Conservation (phyloP, 2,888 invertebrate genomes). For the Nomada lathburiana region DNA sequence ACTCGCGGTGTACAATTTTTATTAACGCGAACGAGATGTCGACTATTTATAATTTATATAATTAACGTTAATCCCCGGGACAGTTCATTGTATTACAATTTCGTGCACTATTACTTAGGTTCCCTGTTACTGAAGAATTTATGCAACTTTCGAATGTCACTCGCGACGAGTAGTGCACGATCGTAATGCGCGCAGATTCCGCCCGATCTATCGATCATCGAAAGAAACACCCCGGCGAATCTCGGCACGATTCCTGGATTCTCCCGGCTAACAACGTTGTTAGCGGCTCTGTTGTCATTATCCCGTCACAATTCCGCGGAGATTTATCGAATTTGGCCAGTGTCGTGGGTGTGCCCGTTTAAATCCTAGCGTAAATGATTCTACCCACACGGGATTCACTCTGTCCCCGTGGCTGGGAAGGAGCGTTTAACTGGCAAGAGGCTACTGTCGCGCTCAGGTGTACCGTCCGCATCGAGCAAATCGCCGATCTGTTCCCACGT, state of each 20-base stretch:
- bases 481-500: slow-evolving; percentile 74
- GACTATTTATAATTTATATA: background rate
- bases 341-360: slow-evolving; percentile 65
- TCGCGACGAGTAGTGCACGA: background rate
- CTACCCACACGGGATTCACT: slow-evolving; percentile 65
- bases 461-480: slow-evolving; percentile 63
- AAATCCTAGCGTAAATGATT: slow-evolving; percentile 74
- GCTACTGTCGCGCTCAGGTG: slow-evolving; percentile 49
- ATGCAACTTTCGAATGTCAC: too few relatives aligned
- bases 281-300: slow-evolving; percentile 67
- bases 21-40: too few relatives aligned
- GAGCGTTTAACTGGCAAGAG: slow-evolving; percentile 6
- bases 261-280: slow-evolving; percentile 55
- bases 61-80: background rate
- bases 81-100: background rate
- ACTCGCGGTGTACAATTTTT: too few relatives aligned
- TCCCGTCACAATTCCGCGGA: slow-evolving; percentile 58
- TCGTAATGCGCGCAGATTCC: slow-evolving; percentile 7
- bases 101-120: too few relatives aligned
- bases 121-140: too few relatives aligned
- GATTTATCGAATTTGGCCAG: slow-evolving; percentile 63
- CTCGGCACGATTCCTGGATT: background rate
- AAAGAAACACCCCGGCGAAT: slow-evolving; percentile 16
- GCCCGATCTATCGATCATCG: slow-evolving; percentile 52
- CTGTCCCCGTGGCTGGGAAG: slow-evolving; percentile 10